Conservation (phyloP, 2,888 invertebrate species). For the Machimus rusticus region DNA sequence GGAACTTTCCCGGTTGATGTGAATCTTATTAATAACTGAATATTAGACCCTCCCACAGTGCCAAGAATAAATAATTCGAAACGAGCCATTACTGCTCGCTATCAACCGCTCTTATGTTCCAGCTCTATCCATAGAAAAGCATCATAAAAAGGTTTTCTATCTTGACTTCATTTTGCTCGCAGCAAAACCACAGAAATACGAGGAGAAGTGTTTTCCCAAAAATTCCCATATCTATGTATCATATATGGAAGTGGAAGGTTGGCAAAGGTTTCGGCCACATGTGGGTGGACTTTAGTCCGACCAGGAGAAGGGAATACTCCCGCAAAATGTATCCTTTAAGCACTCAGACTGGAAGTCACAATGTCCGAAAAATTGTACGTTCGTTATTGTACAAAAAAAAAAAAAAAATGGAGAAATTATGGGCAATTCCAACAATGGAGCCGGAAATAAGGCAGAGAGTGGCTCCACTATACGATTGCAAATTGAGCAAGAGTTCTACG, state of each 20-base stretch:
- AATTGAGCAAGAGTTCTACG: not conserved
- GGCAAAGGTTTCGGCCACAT: not conserved
- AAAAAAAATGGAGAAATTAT: not conserved
- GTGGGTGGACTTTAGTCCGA: not conserved
- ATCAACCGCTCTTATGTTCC: not conserved
- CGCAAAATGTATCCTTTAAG: not conserved
- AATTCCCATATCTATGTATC: not conserved
- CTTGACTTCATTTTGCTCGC: constrained; percentile 15
- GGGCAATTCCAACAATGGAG: not conserved
- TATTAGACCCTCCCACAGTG: constrained; percentile 1
- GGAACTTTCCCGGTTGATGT: not conserved
- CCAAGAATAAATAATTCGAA: constrained; percentile 11
- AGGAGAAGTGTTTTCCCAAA: not conserved
- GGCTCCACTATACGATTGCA: not conserved
- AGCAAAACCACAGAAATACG: not conserved
- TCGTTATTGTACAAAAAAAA: not conserved
- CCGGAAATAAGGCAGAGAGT: not conserved
- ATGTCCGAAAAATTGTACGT: not conserved
- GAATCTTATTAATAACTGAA: constrained; percentile 28
- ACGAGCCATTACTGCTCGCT: constrained; percentile 9
- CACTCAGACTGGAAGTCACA: not conserved
- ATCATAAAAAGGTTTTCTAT: constrained; percentile 24
- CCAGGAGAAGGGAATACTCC: not conserved
- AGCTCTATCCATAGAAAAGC: not conserved
- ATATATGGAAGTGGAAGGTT: not conserved